Conservation (phyloP, 1,140 invertebrate genomes). For the Centruroides vittatus region DNA sequence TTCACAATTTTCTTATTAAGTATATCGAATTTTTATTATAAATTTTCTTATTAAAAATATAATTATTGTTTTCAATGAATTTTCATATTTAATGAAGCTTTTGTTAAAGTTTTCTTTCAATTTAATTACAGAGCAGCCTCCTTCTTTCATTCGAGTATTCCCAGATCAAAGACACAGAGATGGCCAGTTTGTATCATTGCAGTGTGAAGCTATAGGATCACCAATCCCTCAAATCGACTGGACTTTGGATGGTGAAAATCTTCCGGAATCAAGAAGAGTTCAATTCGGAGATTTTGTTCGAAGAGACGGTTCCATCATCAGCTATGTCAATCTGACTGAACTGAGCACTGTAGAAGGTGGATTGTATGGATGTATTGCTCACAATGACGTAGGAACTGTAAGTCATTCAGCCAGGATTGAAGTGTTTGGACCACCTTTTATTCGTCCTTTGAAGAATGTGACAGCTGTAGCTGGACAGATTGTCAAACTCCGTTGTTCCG, state of each 20-base stretch:
- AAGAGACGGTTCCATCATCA: constrained; percentile 15
- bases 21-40: background rate
- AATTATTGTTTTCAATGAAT: background rate
- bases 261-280: constrained; percentile 17
- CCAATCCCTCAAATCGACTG: constrained; percentile 20
- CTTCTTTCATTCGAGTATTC: constrained; percentile 16
- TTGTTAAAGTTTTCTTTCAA: background rate
- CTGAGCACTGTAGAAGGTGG: constrained; percentile 17
- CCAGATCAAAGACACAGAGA: constrained; percentile 19
- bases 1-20: too few relatives aligned
- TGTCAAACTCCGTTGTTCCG: constrained; percentile 77
- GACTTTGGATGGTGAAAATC: constrained; percentile 17
- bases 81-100: too few relatives aligned
- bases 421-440: constrained; percentile 77
- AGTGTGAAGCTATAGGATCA: constrained; percentile 18
- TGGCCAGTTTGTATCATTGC: constrained; percentile 17
- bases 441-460: constrained; percentile 78
- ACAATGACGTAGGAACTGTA: constrained; percentile 76
- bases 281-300: constrained; percentile 21
- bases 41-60: background rate
- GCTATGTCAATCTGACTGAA: constrained; percentile 21
- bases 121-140: constrained; percentile 15
- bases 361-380: constrained; percentile 71
- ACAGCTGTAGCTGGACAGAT: constrained; percentile 74
- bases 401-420: constrained; percentile 76